Evolutionary conservation across 2,888 invertebrate species (phyloP), one percentile per base, ranked within the genome.

Genomic region (Petrophora chlorosata): DNA sequence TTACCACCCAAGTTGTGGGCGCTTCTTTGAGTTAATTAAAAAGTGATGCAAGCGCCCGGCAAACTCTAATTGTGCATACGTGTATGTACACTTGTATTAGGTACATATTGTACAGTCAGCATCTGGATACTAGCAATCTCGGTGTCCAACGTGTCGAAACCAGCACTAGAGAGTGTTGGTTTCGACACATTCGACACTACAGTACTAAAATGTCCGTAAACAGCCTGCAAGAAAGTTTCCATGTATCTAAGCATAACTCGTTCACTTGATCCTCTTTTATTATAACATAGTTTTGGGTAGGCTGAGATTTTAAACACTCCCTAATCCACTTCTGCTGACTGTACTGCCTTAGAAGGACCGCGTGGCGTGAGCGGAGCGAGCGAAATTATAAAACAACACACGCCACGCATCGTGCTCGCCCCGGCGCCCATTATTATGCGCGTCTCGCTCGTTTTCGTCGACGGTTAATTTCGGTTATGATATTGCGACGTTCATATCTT

Each of bases 1-100:
- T 65, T 53, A 36, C 62, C 60, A 59, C 56, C 58, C 59, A 51
- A 53, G 51, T 40, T 43, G 44, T 32, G 51, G 14, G 51, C 59
- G 64, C 63, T 67, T 63, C 69, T 73, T 70, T 62, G 62, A 67
- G 69, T 72, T 72, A 76, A 76, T 76, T 76, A 76, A 72, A 74
- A 73, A 65, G 59, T 66, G 60, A 62, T 64, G 64, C 54, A 50
- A 63, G 59, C 59, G 53, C 41, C 58, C 41, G 46, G 25, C 48
- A 41, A 14, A 28, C 36, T 61, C 59, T 64, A 66, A 70, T 64
- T 68, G 61, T 60, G 51, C 55, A 59, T 56, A 58, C 59, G 50
- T 54, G 56, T 55, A 28, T 54, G 53, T 53, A 53, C 49, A 47
- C 19, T 36, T 41, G 28, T 35, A 3, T 29, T 29, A n/a, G 32